phyloP scores from a whole-genome alignment of 2,888 invertebrate genomes.

The Tillus elongatus region DNA sequence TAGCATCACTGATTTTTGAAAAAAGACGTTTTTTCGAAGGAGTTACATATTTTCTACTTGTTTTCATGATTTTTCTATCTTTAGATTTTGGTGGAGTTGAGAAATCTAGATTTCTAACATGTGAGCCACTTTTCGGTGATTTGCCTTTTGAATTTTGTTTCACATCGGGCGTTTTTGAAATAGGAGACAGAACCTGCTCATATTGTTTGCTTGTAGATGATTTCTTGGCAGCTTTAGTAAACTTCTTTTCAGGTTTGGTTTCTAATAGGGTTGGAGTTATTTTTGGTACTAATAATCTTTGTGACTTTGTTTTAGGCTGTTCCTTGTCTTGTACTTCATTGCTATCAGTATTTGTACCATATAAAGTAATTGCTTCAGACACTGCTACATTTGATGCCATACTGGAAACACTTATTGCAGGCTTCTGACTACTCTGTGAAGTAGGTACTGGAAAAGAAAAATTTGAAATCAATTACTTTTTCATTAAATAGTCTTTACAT shows the following conservation, averaged over 20 bases:
- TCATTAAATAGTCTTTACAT: too few relatives aligned
- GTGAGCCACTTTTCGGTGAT: slow-evolving; percentile 27
- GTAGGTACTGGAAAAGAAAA: too few relatives aligned
- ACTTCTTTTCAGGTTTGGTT: too few relatives aligned
- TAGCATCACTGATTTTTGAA: too few relatives aligned
- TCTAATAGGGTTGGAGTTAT: too few relatives aligned
- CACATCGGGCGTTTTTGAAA: neutral
- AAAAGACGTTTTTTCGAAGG: slow-evolving; percentile 4
- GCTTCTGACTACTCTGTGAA: too few relatives aligned
- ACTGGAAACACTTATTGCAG: too few relatives aligned
- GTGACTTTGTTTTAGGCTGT: slow-evolving; percentile 1
- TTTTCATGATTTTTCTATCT: slow-evolving; percentile 5
- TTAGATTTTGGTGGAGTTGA: slow-evolving; percentile 25
- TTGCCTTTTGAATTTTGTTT: neutral
- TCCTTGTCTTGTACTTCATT: too few relatives aligned
- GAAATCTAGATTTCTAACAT: slow-evolving; percentile 32
- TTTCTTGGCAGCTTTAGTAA: too few relatives aligned
- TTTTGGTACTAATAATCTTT: too few relatives aligned
- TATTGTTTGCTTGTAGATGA: neutral
- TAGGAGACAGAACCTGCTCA: neutral
- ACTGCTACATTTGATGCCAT: neutral
- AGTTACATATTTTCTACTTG: neutral
- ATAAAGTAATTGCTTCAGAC: neutral
- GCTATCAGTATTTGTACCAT: neutral
- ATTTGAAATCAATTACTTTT: neutral